Evolutionary conservation across 2,888 invertebrate species (phyloP), one percentile per base, ranked within the genome.

Genomic region (Leptinotarsa haldemani): DNA sequence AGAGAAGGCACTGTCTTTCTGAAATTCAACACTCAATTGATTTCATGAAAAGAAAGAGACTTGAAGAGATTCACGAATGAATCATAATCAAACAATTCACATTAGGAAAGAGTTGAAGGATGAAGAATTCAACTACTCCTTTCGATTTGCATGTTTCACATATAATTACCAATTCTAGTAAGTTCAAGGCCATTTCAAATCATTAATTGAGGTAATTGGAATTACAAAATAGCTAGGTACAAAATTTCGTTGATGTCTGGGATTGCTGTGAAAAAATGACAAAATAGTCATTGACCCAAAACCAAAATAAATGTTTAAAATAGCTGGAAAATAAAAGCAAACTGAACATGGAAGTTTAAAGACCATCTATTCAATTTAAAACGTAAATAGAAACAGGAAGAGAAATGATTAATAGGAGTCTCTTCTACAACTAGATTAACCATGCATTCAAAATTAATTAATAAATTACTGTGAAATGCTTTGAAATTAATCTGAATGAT

Each of bases 391-490:
- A 61, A 61, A 61, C 61, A 25, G 30, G 30, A 61, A 61, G 30
- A 61, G 25, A n/a, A 61, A 16, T 61, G 22, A 15, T 61, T 61
- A 61, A 61, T 61, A 30, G 30, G 16, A 61, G 15, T 30, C 61
- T 30, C 61, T 61, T 30, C 25, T 16, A 25, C 25, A 30, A 25
- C 30, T 61, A 30, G 61, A 30, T 30, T 30, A 61, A 30, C 3
- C 61, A 61, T 30, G 61, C 30, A n/a, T 61, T 61, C 30, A 30
- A 61, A 56, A 30, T 61, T 61, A 30, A 61, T 61, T 61, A 61
- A 16, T 16, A 61, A 56, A 56, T 56, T 30, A 61, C 15, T 30
- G 3, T 61, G 25, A n/a, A 61, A 25, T 61, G 61, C 16, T 30
- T 61, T 30, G 61, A 30, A 30, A 61, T 61, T 61, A 25, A 61